Evolutionary conservation across 2,113 vertebrate genomes (phyloP), one percentile per base, ranked within the genome.

Genomic region (Leptobrachium leishanense): DNA sequence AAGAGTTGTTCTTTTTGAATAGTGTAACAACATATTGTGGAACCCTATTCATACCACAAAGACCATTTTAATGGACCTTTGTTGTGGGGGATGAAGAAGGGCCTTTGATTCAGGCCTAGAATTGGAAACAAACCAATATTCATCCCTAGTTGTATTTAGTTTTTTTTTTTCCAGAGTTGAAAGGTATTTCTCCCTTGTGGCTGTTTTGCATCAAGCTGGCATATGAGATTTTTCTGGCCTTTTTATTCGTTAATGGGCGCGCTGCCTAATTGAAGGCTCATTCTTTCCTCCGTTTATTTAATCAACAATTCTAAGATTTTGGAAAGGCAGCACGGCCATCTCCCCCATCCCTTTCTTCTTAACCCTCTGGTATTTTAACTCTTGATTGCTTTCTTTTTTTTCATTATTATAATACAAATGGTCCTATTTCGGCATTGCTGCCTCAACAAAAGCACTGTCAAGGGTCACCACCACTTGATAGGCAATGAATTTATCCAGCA

Each of bases 241-340:
- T n/a, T 11, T 74, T 64, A 81, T 68, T 81, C 78, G 74, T 68
- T 43, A 9, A 42, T 6, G 72, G 78, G 78, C 78, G 50, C 4
- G 8, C 42, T 40, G 78, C 78, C 78, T 74, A 81, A 74, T 74
- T 81, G 64, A 50, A 41, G 13, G 42, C 40, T 68, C 71, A 81
- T 74, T 81, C 77, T 81, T 65, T 40, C 71, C 40, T 66, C 39
- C 42, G 70, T 74, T 44, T 80, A 63, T 81, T 81, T 81, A 74
- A 81, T 81, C 78, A 74, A 68, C 71, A 68, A 53, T 79, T 79
- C 40, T 13, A 53, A 79, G 40, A 57, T 40, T 53, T 79, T 67
- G n/a, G 50, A 59, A 43, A 15, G 40, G 70, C 46, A 55, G 10
- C 8, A 31, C 20, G 20, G 20, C 20, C 20, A 31, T 31, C 20